Evolutionary conservation across 2,113 vertebrate genomes (phyloP), one percentile per base, ranked within the genome.

Genomic region (Columba livia): DNA sequence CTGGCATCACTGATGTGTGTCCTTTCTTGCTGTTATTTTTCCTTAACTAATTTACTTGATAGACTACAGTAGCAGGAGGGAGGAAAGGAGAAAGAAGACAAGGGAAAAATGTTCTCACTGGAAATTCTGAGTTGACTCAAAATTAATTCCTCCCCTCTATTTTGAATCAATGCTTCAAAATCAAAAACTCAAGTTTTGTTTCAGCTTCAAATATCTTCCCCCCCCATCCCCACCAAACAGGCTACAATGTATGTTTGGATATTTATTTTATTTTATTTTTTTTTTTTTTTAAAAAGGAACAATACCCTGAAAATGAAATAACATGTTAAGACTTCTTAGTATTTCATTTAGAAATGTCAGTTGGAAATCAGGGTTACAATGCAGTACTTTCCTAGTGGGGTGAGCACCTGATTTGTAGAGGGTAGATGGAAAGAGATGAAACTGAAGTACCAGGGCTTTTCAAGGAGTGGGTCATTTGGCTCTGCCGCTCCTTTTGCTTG

Each of bases 121-220:
- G 75, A 89, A 94, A 71, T 90, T 95, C 82, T 77, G 85, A 90
- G 91, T 73, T 77, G 75, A 85, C 93, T 88, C 44, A 90, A 92
- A 96, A 85, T 93, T 91, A 95, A 88, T 95, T 88, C 70, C 57
- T 82, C 54, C 71, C 79, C 72, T 90, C 21, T 91, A 64, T 80
- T 96, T 96, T 86, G 79, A 92, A 91, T 93, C 88, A 85, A 90
- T 94, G 77, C 44, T 93, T 95, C 85, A 90, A 94, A 95, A 93
- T 85, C 65, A 90, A 74, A 90, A 85, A 2, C 64, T 88, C 79
- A 47, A 4, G 86, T 95, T 92, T 78, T 73, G 51, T 50, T 96
- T 88, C 36, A 78, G 50, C 42, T 15, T 93, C 47, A 60, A 50
- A 38, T 58, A 31, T 7, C 9, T 51, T 82, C 89, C 20, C 25